Evolutionary conservation across 2,113 vertebrate genomes (phyloP).

Genomic region (Tringa solitaria): DNA sequence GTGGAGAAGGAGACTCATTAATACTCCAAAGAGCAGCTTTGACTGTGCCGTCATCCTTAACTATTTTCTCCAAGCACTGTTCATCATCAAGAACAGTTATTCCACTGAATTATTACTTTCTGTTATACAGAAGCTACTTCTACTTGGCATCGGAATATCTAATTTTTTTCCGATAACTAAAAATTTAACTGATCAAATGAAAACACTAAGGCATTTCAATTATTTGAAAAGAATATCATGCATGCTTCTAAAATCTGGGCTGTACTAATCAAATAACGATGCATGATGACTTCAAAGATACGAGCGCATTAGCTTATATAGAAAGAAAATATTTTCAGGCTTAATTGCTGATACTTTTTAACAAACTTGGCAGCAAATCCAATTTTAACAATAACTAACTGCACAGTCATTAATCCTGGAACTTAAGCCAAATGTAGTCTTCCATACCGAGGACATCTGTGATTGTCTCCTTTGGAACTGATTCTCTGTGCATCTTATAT

Average conservation of each 20-base stretch:
- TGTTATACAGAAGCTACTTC: background rate
- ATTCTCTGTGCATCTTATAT: constrained; percentile 26
- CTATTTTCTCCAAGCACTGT: background rate
- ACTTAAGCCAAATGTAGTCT: constrained; percentile 49
- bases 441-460: constrained; percentile 54
- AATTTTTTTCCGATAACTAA: background rate
- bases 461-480: constrained; percentile 43
- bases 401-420: constrained; percentile 51
- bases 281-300: background rate
- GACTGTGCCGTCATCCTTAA: background rate
- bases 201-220: background rate
- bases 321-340: constrained; percentile 37
- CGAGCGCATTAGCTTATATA: background rate
- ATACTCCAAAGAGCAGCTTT: background rate
- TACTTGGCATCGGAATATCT: background rate
- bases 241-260: background rate
- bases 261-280: background rate
- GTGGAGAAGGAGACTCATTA: background rate
- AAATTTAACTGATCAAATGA: constrained; percentile 22
- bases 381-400: constrained; percentile 53
- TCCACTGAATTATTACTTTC: background rate
- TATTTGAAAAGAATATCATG: background rate
- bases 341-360: constrained; percentile 43
- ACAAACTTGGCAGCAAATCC: constrained; percentile 32
- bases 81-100: background rate